phyloP scores from a whole-genome alignment of 2,113 vertebrate genomes.

The Caracal caracal region DNA sequence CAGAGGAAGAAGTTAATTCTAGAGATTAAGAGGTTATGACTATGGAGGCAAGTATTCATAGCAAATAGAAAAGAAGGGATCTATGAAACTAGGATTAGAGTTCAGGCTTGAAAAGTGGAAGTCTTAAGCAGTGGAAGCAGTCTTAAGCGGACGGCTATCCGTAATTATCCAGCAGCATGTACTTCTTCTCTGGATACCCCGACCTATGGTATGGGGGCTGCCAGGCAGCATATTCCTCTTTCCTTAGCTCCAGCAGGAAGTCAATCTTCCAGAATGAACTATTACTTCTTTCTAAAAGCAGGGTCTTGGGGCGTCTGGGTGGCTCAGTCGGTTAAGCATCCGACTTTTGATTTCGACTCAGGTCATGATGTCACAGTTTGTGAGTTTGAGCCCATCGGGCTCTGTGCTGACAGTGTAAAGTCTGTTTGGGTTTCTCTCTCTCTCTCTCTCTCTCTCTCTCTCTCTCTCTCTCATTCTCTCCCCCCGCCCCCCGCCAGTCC shows the following conservation, averaged over 20 bases:
- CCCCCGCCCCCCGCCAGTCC: too few relatives aligned
- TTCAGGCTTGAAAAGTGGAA: conserved; percentile 34
- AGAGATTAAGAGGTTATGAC: conserved; percentile 25
- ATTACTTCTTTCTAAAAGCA: conserved; percentile 31
- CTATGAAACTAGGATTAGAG: conserved; percentile 24
- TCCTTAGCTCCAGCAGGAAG: conserved; percentile 49
- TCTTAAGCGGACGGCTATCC: background rate
- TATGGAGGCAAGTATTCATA: background rate
- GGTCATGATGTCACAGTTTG: too few relatives aligned
- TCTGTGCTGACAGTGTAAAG: too few relatives aligned
- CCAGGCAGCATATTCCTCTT: background rate
- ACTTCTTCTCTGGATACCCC: background rate
- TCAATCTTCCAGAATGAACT: conserved; percentile 13
- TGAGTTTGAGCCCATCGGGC: too few relatives aligned
- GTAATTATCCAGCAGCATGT: background rate
- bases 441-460: too few relatives aligned
- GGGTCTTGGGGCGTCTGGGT: background rate
- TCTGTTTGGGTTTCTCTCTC: too few relatives aligned
- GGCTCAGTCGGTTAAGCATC: too few relatives aligned
- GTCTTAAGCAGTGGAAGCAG: background rate
- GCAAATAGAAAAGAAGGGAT: conserved; percentile 18
- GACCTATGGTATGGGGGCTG: background rate
- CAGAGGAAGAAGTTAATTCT: conserved; percentile 41
- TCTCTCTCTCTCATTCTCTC: too few relatives aligned
- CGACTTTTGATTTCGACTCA: too few relatives aligned